Evolutionary conservation across 2,888 invertebrate genomes (phyloP), one percentile per base, ranked within the genome.

Genomic region (Capitulum mitella): DNA sequence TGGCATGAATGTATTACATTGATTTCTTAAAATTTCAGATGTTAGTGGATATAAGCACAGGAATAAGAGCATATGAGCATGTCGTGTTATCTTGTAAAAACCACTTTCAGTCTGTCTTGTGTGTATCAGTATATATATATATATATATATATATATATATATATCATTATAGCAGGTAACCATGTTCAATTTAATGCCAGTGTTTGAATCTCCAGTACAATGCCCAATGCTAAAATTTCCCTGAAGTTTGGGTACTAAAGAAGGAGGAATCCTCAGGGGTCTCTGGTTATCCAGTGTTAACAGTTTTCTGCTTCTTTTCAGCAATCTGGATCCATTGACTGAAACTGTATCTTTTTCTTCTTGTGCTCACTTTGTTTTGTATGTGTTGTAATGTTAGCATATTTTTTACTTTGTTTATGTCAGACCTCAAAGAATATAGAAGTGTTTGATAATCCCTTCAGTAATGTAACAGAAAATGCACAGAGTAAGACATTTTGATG

Each of bases 281-380:
- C 3, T 19, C 10, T 51, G 51, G 22, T 51, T 51, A 19, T 51
- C 19, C n/a, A n/a, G n/a, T n/a, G n/a, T n/a, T n/a, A n/a, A n/a
- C n/a, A n/a, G n/a, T n/a, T 51, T 1, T 58, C 51, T 22, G 6
- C 22, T 29, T n/a, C 2, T 32, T 61, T 61, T 61, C 61, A 61
- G 61, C 16, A 82, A 82, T 78, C 89, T 99, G 85, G 98, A 99
- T 87, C 95, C 97, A 0, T 87, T 98, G 78, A 99, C 98, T 8
- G 98, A 99, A 89, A 99, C 98, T 34, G 61, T 61, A 61, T 61
- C 61, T 32, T 61, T 61, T 61, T 29, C 29, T 8, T 16, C 22
- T 22, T 6, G 19, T 1, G 19, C 54, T 54, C 6, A 54, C 19
- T 22, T 22, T 1, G 19, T 0, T 54, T 1, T 1, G 6, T 14